phyloP scores from a whole-genome alignment of 2,797 vertebrate genomes.

The Lepidocolaptes lacrymiger region DNA sequence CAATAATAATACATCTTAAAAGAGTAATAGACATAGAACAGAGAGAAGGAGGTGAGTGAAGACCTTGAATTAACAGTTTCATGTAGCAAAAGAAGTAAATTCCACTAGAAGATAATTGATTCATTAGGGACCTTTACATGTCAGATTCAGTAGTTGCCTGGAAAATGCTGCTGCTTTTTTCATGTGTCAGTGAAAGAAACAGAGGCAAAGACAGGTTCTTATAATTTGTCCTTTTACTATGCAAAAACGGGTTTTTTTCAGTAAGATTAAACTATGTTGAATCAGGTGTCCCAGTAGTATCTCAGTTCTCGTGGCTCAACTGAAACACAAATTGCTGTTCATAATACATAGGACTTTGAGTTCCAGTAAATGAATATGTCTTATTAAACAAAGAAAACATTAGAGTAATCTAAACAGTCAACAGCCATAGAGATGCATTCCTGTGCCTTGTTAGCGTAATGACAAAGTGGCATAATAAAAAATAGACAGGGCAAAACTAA shows the following conservation, averaged over 20 bases:
- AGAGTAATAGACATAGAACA: not conserved
- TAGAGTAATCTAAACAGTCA: not conserved
- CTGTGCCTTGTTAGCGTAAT: not conserved
- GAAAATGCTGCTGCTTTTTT: not conserved
- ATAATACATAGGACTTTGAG: not conserved
- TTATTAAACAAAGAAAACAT: not conserved
- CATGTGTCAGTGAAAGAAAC: not conserved
- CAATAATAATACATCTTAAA: not conserved
- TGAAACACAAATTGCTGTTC: not conserved
- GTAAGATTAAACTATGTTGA: not conserved
- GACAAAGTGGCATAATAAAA: not conserved
- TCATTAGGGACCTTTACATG: not conserved
- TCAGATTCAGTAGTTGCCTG: not conserved
- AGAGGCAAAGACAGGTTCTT: not conserved
- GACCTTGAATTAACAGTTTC: not conserved
- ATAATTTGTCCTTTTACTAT: not conserved
- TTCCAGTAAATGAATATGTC: not conserved
- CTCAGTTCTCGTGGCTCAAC: not conserved
- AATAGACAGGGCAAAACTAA: not conserved
- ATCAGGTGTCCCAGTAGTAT: not conserved
- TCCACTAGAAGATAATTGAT: slow-evolving; percentile 28
- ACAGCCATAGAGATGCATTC: not conserved
- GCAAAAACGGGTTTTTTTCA: not conserved
- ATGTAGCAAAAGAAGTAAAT: not conserved
- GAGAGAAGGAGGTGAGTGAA: not conserved